These are phyloP conservation scores for Halocaridina rubra DNA, from an alignment of 2,888 invertebrate species.

Conservation along the genomic window DNA sequence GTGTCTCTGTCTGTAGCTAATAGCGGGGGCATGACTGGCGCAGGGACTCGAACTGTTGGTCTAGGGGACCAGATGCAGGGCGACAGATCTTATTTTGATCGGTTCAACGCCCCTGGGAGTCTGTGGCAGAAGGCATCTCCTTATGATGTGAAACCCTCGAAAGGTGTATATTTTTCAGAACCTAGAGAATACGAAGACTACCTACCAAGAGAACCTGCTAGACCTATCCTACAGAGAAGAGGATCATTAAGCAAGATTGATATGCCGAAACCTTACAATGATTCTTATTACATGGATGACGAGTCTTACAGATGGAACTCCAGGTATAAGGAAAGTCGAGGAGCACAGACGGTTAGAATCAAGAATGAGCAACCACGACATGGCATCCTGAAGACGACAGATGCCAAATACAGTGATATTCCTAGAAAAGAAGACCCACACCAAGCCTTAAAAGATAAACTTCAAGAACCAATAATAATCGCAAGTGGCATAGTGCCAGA, in stretches of 20 bases:
- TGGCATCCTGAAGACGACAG: slow-evolving; percentile 40
- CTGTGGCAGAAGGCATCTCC: slow-evolving; percentile 38
- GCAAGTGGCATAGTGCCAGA: slow-evolving; percentile 47
- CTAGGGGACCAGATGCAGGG: background rate
- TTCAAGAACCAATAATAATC: slow-evolving; percentile 37
- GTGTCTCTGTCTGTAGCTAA: slow-evolving; percentile 45
- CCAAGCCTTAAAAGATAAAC: background rate
- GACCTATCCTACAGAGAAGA: slow-evolving; percentile 24
- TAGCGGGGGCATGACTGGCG: background rate
- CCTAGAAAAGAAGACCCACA: slow-evolving; percentile 6
- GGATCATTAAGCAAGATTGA: slow-evolving; percentile 33
- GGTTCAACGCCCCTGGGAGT: background rate
- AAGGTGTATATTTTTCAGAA: slow-evolving; percentile 15
- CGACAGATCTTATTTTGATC: background rate
- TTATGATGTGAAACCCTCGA: slow-evolving; percentile 19
- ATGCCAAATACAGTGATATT: background rate
- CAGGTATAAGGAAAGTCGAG: slow-evolving; percentile 27
- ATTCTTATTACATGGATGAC: slow-evolving; percentile 17
- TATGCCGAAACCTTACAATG: background rate
- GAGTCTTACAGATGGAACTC: background rate
- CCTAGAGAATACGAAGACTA: slow-evolving; percentile 45
- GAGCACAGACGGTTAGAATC: slow-evolving; percentile 39
- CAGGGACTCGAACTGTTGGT: background rate
- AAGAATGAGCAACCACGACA: slow-evolving; percentile 45
- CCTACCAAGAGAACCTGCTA: slow-evolving; percentile 17